Percentiles rank a stretch among this genome's conserved stretches.
Conservation (phyloP, 2,888 invertebrate genomes). For the Leptothorax acervorum region DNA sequence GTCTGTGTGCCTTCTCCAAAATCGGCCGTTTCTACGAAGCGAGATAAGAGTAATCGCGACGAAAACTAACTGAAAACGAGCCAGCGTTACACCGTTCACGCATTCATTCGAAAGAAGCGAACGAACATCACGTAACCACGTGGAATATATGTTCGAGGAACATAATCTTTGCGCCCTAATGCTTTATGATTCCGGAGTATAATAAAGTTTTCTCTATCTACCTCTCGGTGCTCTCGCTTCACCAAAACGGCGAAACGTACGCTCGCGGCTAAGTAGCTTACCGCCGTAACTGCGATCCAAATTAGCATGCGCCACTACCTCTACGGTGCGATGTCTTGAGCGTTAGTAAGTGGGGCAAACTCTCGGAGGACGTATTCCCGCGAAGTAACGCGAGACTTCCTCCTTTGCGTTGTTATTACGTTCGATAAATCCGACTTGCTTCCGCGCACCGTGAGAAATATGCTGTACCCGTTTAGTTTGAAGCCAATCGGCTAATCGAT, state of each 20-base stretch:
- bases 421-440: conserved; percentile 43
- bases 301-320: conserved; percentile 45
- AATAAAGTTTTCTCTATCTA: conserved; percentile 39
- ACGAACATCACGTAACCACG: not conserved
- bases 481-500: conserved; percentile 2
- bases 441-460: conserved; percentile 16
- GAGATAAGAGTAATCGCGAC: conserved; percentile 59
- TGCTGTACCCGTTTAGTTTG: not conserved
- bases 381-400: conserved; percentile 51
- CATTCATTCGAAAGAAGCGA: conserved; percentile 30
- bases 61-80: conserved; percentile 56
- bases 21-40: conserved; percentile 38
- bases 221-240: not conserved
- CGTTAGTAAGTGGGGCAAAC: conserved; percentile 46
- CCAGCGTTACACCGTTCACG: conserved; percentile 63
- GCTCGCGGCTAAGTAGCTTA: conserved; percentile 53
- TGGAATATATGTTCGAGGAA: not conserved
- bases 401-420: conserved; percentile 34
- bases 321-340: conserved; percentile 35
- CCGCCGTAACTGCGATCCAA: conserved; percentile 45
- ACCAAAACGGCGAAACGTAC: conserved; percentile 32
- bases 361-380: conserved; percentile 42
- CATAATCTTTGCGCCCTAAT: conserved; percentile 5
- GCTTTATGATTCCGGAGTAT: not conserved
- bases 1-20: conserved; percentile 41